These are phyloP conservation scores for Scrobipalpa atriplicella DNA, from an alignment of 2,888 invertebrate species.

Conservation along the genomic window DNA sequence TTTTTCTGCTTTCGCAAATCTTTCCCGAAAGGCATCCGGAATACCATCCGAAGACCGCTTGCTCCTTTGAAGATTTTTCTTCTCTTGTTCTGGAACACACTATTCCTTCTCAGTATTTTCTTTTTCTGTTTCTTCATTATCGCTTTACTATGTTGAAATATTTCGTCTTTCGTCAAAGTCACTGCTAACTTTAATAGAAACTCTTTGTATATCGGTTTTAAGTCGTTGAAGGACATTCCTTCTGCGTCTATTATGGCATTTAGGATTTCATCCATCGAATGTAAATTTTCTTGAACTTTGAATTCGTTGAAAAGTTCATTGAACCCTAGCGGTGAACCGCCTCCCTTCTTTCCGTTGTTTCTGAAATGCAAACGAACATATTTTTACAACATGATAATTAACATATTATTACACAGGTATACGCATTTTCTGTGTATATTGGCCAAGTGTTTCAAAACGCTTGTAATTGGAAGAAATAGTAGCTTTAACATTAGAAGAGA, in stretches of 20 bases:
- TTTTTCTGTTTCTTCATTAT: slow-evolving; percentile 94
- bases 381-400: slow-evolving; percentile 16
- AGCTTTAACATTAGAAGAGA: slow-evolving; percentile 43
- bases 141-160: slow-evolving; percentile 94
- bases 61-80: slow-evolving; percentile 84
- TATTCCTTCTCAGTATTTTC: slow-evolving; percentile 84
- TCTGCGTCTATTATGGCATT: slow-evolving; percentile 95
- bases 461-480: slow-evolving; percentile 25
- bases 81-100: slow-evolving; percentile 81
- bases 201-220: slow-evolving; percentile 96
- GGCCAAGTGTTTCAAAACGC: slow-evolving; percentile 12
- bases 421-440: slow-evolving; percentile 14
- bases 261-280: slow-evolving; percentile 93
- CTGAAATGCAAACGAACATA: slow-evolving; percentile 61
- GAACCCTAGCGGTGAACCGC: slow-evolving; percentile 92
- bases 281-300: slow-evolving; percentile 92
- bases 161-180: slow-evolving; percentile 95
- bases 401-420: neutral
- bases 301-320: slow-evolving; percentile 94
- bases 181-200: slow-evolving; percentile 93
- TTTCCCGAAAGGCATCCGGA: slow-evolving; percentile 83
- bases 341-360: slow-evolving; percentile 85
- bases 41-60: slow-evolving; percentile 84
- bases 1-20: slow-evolving; percentile 63
- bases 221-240: slow-evolving; percentile 96